Conservation (phyloP, 2,113 vertebrate species). For the Trochalopteron elliotii region DNA sequence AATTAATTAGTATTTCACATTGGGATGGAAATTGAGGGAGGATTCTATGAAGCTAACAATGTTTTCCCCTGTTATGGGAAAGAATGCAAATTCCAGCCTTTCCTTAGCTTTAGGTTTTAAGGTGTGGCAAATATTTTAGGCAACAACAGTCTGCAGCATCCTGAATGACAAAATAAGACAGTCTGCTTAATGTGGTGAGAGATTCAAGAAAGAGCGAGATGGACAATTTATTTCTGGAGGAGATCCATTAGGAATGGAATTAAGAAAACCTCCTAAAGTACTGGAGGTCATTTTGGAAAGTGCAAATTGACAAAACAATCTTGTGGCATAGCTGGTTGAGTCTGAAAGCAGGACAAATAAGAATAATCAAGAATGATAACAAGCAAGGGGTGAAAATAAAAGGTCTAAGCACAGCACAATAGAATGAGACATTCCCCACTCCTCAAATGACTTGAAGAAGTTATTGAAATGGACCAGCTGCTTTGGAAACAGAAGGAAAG, state of each 20-base stretch:
- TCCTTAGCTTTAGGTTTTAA: background rate
- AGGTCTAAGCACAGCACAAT: background rate
- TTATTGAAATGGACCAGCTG: background rate
- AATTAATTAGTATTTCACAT: background rate
- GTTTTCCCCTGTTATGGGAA: background rate
- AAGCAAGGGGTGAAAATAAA: background rate
- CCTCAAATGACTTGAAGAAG: background rate
- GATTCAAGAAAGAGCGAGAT: background rate
- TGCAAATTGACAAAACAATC: background rate
- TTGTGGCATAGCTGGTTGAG: background rate
- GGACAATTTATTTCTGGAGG: background rate
- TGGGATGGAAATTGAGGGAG: background rate
- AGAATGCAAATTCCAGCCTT: background rate
- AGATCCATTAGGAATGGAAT: background rate
- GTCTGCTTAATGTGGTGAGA: background rate
- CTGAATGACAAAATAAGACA: background rate
- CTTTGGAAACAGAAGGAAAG: background rate
- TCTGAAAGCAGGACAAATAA: background rate
- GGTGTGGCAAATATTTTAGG: background rate
- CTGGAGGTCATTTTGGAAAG: background rate
- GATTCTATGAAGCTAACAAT: background rate
- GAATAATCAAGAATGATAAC: background rate
- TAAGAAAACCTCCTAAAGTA: background rate
- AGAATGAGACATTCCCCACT: background rate
- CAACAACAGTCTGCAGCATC: background rate